phyloP scores from a whole-genome alignment of 2,113 vertebrate genomes.

The Platichthys flesus region DNA sequence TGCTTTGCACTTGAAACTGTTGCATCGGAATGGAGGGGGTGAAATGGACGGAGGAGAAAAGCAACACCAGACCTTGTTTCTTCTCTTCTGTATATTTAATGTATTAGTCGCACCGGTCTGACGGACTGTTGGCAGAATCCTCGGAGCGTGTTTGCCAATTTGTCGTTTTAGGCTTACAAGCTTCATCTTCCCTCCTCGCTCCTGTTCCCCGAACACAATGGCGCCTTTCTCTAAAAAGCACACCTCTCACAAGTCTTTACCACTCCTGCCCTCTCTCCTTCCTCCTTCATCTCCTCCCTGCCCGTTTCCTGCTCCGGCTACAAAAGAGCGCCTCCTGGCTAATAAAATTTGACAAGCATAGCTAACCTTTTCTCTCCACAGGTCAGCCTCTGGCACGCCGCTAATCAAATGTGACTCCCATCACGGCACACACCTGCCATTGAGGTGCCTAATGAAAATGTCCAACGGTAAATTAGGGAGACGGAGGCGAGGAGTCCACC shows the following conservation, averaged over 20 bases:
- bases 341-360: constrained; percentile 81
- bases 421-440: constrained; percentile 75
- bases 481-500: constrained; percentile 41
- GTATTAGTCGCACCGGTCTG: background rate
- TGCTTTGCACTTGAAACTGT: background rate
- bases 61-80: background rate
- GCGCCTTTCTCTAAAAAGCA: constrained; percentile 9
- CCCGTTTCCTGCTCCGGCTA: constrained; percentile 39
- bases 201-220: constrained; percentile 27
- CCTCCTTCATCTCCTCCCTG: constrained; percentile 64
- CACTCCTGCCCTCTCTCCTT: constrained; percentile 30
- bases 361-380: constrained; percentile 78
- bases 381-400: constrained; percentile 69
- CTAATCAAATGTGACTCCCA: constrained; percentile 80
- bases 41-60: too few species aligned
- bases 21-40: too few species aligned
- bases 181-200: constrained; percentile 12
- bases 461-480: constrained; percentile 73
- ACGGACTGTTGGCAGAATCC: background rate
- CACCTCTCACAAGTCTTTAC: constrained; percentile 31
- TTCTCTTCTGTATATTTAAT: background rate
- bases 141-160: constrained; percentile 4
- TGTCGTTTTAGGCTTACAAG: constrained; percentile 16
- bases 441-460: constrained; percentile 76
- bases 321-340: constrained; percentile 64